Evolutionary conservation across 2,113 vertebrate genomes (phyloP).

Genomic region (Bombycilla garrulus): DNA sequence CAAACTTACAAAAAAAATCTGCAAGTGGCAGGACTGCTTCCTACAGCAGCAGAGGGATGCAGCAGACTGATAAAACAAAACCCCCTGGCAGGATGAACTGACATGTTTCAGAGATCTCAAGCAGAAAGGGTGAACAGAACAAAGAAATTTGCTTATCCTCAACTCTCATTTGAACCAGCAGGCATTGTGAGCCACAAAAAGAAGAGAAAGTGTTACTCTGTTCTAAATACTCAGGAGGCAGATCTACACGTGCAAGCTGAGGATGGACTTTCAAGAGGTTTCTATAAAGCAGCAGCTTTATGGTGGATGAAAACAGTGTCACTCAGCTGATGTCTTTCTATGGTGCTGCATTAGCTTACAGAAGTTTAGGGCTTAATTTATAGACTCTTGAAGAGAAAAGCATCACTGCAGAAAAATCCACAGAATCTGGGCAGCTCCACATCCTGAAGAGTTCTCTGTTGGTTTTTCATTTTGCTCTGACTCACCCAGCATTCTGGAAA

Average conservation of each 20-base stretch:
- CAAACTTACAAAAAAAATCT: not conserved
- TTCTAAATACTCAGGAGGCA: not conserved
- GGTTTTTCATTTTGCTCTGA: not conserved
- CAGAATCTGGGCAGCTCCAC: not conserved
- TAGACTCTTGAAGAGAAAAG: not conserved
- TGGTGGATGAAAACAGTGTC: not conserved
- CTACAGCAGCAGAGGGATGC: not conserved
- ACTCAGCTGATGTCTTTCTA: not conserved
- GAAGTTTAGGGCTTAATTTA: not conserved
- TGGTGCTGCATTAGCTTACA: not conserved
- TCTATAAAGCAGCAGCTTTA: not conserved
- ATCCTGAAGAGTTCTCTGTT: not conserved
- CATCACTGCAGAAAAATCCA: not conserved
- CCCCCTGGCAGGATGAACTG: not conserved
- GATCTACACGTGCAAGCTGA: not conserved
- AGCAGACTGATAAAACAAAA: not conserved
- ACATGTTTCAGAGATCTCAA: not conserved
- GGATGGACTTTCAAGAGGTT: not conserved
- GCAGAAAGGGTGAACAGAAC: not conserved
- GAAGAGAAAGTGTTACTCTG: not conserved
- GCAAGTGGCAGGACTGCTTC: not conserved
- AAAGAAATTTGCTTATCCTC: not conserved
- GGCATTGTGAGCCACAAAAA: not conserved
- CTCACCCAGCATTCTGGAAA: not conserved
- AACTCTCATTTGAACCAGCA: not conserved